Evolutionary conservation across 2,888 invertebrate genomes (phyloP).

Genomic region (Elegia similella): DNA sequence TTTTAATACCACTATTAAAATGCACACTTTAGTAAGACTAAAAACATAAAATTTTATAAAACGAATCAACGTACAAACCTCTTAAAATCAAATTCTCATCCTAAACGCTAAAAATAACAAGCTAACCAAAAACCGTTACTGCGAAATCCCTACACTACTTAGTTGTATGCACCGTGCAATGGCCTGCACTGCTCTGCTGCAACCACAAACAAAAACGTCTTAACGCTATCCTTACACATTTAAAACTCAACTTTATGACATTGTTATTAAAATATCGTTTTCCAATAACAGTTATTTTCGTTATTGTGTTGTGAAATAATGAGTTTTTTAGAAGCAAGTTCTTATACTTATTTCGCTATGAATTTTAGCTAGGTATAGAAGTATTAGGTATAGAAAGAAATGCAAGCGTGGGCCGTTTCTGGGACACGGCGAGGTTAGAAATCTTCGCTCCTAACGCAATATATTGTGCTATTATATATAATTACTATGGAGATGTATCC

Average conservation of each 20-base stretch:
- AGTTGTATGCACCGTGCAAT: conserved; percentile 82
- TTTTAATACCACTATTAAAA: too few species aligned
- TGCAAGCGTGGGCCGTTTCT: conserved; percentile 75
- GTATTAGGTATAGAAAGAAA: conserved; percentile 78
- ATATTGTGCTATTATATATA: conserved; percentile 42
- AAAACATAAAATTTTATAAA: too few species aligned
- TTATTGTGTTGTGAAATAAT: conserved; percentile 7
- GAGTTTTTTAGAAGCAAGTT: conserved; percentile 74
- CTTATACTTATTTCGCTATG: conserved; percentile 80
- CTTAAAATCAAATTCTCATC: not conserved
- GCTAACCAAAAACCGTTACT: conserved; percentile 37
- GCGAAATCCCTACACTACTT: conserved; percentile 67
- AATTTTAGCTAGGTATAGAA: conserved; percentile 77
- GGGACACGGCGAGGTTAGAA: conserved; percentile 75
- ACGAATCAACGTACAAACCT: too few species aligned
- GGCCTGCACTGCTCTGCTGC: conserved; percentile 73
- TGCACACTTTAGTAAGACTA: too few species aligned
- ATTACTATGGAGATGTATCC: conserved; percentile 26
- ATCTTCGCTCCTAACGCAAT: conserved; percentile 57
- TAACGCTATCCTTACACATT: conserved; percentile 28
- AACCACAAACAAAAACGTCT: conserved; percentile 37
- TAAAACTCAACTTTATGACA: conserved; percentile 31
- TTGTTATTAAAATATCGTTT: not conserved
- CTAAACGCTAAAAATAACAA: conserved; percentile 30
- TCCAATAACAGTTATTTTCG: not conserved